These are phyloP conservation scores for Cavia porcellus DNA, from an alignment of 2,113 vertebrate species.

Conservation along the genomic window DNA sequence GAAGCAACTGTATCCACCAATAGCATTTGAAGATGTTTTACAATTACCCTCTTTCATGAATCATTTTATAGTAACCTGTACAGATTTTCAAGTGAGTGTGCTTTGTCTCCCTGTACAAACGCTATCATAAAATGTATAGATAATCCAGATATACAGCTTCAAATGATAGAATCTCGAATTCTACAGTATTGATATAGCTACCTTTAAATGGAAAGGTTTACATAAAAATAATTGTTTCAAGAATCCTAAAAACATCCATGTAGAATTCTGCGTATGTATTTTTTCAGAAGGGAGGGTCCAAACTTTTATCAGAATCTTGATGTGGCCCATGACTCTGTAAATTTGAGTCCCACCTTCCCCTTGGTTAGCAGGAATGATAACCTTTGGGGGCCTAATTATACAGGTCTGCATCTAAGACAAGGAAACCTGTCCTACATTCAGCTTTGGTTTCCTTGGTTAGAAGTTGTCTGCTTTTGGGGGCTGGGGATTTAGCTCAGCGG, in stretches of 20 bases:
- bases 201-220: neutral
- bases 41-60: neutral
- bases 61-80: neutral
- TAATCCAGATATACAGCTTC: neutral
- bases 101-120: neutral
- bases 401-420: neutral
- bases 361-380: neutral
- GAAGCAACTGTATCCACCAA: neutral
- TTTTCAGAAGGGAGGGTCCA: neutral
- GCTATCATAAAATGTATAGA: neutral
- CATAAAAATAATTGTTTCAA: neutral
- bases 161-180: neutral
- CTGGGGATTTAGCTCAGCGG: too few relatives aligned
- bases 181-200: neutral
- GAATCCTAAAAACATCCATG: neutral
- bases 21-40: neutral
- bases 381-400: too few relatives aligned
- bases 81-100: neutral
- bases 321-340: neutral
- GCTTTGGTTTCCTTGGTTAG: neutral
- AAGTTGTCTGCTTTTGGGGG: neutral
- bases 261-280: neutral
- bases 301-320: slow-evolving; percentile 20
- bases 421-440: neutral
- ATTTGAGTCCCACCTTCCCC: neutral